Conservation (phyloP, 1,140 invertebrate species). For the Calliopsis andreniformis region DNA sequence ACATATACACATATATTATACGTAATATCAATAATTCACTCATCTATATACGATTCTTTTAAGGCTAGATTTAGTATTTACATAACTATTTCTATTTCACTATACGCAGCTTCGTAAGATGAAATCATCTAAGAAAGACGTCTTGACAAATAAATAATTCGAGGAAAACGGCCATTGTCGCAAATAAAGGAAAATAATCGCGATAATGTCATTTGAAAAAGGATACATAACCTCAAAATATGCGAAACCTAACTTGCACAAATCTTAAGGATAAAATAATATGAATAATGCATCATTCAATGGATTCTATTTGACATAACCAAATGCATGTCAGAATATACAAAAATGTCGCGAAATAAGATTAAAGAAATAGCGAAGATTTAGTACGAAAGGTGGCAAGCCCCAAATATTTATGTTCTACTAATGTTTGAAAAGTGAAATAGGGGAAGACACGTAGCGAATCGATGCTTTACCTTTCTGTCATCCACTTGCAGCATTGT, state of each 20-base stretch:
- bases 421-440: not conserved
- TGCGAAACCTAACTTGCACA: not conserved
- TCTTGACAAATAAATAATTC: not conserved
- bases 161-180: not conserved
- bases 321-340: not conserved
- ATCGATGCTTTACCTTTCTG: slow-evolving; percentile 57
- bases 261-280: too few relatives aligned
- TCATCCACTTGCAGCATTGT: slow-evolving; percentile 64
- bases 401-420: not conserved
- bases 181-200: not conserved
- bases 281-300: not conserved
- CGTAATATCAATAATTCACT: not conserved
- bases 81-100: not conserved
- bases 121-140: not conserved
- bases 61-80: not conserved
- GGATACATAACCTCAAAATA: slow-evolving; percentile 27
- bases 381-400: too few relatives aligned
- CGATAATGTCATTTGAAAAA: not conserved
- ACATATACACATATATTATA: not conserved
- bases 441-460: not conserved
- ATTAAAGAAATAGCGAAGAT: not conserved
- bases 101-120: not conserved
- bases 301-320: not conserved
- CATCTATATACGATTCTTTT: not conserved
- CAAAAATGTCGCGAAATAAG: too few relatives aligned